Percentiles rank a stretch among this genome's conserved stretches.
Evolutionary conservation across 2,113 vertebrate species (phyloP).

Genomic region (Rhipidura dahli): DNA sequence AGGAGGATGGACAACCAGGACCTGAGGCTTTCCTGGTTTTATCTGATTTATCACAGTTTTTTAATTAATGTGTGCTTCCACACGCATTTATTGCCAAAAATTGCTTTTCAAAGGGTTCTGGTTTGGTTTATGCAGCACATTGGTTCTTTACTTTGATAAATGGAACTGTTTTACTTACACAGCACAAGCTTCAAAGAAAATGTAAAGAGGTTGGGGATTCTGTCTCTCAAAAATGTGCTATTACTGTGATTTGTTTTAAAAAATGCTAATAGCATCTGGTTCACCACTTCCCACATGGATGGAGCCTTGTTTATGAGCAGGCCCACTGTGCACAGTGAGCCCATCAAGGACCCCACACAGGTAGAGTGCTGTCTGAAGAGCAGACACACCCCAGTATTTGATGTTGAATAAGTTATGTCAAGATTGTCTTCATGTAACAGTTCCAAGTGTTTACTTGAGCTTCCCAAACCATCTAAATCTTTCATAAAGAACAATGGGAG

Average conservation of each 20-base stretch:
- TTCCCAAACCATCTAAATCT: neutral
- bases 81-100: neutral
- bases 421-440: neutral
- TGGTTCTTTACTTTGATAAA: neutral
- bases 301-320: neutral
- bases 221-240: neutral
- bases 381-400: neutral
- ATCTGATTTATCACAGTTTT: neutral
- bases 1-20: neutral
- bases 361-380: neutral
- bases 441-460: neutral
- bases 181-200: neutral
- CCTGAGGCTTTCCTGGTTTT: neutral
- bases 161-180: rapidly evolving
- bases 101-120: neutral
- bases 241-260: neutral
- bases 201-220: neutral
- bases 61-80: neutral
- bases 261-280: neutral
- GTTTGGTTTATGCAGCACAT: neutral
- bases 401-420: neutral
- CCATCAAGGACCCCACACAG: neutral
- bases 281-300: neutral
- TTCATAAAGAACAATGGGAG: neutral
- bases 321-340: neutral